Conservation (phyloP, 2,797 vertebrate genomes). For the Malurus leucopterus region DNA sequence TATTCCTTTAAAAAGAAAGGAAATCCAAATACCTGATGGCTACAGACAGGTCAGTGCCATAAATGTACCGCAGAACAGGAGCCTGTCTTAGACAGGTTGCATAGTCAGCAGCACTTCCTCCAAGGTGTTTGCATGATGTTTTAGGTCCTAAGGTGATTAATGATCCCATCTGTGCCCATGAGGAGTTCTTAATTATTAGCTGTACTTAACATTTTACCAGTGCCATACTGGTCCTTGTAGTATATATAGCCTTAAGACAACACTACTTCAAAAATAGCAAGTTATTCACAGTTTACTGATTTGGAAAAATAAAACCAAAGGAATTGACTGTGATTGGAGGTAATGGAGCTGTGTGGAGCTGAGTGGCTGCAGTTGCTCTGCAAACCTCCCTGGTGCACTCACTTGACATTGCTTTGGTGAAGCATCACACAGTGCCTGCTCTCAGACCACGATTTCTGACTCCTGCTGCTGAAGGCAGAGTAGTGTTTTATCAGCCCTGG, state of each 20-base stretch:
- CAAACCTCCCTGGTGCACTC: background rate
- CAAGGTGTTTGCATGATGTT: background rate
- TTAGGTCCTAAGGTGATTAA: background rate
- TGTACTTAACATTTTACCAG: conserved; percentile 1
- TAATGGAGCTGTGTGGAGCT: background rate
- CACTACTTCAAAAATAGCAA: background rate
- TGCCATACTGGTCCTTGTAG: background rate
- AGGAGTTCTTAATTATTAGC: background rate
- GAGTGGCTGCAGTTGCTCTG: background rate
- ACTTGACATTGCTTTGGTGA: background rate
- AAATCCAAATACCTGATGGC: conserved; percentile 46
- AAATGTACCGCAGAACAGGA: conserved; percentile 32
- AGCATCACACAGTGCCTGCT: background rate
- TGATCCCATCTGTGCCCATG: background rate
- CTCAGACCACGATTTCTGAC: background rate
- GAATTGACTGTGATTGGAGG: background rate
- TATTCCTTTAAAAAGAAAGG: conserved; percentile 64
- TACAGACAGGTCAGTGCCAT: conserved; percentile 46
- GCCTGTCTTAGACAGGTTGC: conserved; percentile 54
- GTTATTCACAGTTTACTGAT: conserved; percentile 28
- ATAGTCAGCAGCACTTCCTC: conserved; percentile 59
- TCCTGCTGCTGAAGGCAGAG: conserved; percentile 21
- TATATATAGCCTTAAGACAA: conserved; percentile 11
- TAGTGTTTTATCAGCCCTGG: background rate
- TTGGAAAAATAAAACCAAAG: background rate